phyloP scores from a whole-genome alignment of 2,113 vertebrate genomes.

The Neogale vison region DNA sequence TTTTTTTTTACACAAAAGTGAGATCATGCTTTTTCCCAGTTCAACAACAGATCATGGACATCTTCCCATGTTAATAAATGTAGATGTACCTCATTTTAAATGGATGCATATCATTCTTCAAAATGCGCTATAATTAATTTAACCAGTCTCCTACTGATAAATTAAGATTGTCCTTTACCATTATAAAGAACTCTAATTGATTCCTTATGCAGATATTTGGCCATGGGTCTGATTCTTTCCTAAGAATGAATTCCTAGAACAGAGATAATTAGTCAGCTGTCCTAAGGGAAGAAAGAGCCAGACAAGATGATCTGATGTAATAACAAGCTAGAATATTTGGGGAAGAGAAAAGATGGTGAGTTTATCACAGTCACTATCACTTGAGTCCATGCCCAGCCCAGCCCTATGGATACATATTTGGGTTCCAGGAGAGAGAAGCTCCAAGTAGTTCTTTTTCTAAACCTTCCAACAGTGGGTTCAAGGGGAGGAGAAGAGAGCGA shows the following conservation, averaged over 20 bases:
- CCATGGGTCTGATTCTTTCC: slow-evolving; percentile 38
- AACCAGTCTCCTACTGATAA: slow-evolving; percentile 43
- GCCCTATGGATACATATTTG: not conserved
- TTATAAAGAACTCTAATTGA: slow-evolving; percentile 50
- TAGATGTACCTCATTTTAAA: slow-evolving; percentile 38
- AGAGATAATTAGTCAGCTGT: slow-evolving; percentile 54
- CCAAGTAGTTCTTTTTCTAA: not conserved
- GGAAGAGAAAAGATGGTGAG: not conserved
- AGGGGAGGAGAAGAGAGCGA: not conserved
- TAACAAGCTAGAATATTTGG: not conserved
- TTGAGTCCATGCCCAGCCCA: not conserved
- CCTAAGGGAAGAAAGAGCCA: slow-evolving; percentile 60
- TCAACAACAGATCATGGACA: not conserved
- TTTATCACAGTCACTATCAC: not conserved
- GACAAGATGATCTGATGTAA: slow-evolving; percentile 43
- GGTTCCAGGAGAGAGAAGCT: not conserved
- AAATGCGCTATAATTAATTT: slow-evolving; percentile 35
- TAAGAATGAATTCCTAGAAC: slow-evolving; percentile 61
- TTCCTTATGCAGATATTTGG: slow-evolving; percentile 45
- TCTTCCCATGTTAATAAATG: slow-evolving; percentile 18
- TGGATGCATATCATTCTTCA: slow-evolving; percentile 34
- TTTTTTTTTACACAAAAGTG: slow-evolving; percentile 33
- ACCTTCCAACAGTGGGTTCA: not conserved
- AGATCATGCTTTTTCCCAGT: slow-evolving; percentile 20
- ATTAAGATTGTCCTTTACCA: not conserved